Percentiles rank a stretch among this genome's conserved stretches.
These are phyloP conservation scores for Epicampocera succincta DNA, from an alignment of 2,888 invertebrate genomes.

Conservation along the genomic window DNA sequence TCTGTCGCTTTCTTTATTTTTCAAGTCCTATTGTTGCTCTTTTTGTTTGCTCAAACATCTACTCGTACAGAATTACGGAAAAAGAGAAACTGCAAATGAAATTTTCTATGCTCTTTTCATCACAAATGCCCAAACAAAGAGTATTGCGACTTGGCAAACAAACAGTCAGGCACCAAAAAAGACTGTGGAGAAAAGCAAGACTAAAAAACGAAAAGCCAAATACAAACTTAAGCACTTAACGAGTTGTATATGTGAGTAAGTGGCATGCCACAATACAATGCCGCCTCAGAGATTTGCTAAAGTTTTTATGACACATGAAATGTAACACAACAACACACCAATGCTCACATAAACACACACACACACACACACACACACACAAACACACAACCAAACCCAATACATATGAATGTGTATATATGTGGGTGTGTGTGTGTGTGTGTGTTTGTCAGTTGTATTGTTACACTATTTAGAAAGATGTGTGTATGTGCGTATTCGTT, in stretches of 20 bases:
- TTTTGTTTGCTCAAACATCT: conserved; percentile 22
- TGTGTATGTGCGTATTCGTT: too few relatives aligned
- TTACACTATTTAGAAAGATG: conserved; percentile 38
- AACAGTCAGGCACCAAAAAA: conserved; percentile 29
- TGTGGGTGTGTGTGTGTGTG: background rate
- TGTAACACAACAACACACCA: conserved; percentile 62
- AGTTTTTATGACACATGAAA: conserved; percentile 70
- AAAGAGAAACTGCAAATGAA: conserved; percentile 43
- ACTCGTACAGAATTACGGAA: background rate
- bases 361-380: conserved; percentile 27
- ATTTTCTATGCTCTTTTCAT: conserved; percentile 52
- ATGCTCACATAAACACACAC: conserved; percentile 60
- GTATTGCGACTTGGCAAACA: conserved; percentile 47
- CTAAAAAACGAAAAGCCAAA: conserved; percentile 31
- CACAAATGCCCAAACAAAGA: conserved; percentile 61
- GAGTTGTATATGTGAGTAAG: conserved; percentile 70
- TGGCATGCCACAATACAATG: conserved; percentile 68
- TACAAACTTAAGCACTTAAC: conserved; percentile 69
- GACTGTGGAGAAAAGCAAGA: background rate
- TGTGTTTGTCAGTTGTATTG: conserved; percentile 15
- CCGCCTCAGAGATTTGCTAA: conserved; percentile 70
- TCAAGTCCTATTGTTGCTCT: conserved; percentile 20
- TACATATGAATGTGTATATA: too few relatives aligned
- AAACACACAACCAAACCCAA: too few relatives aligned
- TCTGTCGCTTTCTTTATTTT: background rate